phyloP scores from a whole-genome alignment of 2,113 vertebrate genomes.

The Neolamprologus sp. region DNA sequence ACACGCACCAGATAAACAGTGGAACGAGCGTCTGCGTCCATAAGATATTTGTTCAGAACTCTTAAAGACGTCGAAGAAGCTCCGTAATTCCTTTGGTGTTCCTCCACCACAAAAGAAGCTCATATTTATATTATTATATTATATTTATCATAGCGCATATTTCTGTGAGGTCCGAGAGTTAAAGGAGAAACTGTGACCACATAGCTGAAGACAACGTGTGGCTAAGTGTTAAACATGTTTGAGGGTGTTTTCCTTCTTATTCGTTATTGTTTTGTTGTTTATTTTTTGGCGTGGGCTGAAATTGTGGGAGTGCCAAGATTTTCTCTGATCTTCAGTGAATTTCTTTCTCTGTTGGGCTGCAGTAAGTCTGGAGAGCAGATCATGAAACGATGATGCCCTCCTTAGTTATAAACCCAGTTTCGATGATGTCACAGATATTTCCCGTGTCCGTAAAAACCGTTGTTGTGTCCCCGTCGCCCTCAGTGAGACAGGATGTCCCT shows the following conservation, averaged over 20 bases:
- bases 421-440: not conserved
- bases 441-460: fast-evolving
- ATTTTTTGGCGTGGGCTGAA: not conserved
- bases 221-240: fast-evolving
- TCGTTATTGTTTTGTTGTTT: not conserved
- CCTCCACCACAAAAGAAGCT: fast-evolving
- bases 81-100: not conserved
- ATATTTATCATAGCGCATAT: not conserved
- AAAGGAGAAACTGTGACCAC: not conserved
- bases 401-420: fast-evolving
- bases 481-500: constrained; percentile 88
- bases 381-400: not conserved
- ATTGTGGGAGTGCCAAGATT: not conserved
- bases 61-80: not conserved
- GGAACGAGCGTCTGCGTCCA: fast-evolving
- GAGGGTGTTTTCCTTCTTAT: not conserved
- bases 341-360: not conserved
- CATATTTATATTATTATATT: not conserved
- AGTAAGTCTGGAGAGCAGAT: not conserved
- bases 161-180: fast-evolving
- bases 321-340: not conserved
- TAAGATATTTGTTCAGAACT: not conserved
- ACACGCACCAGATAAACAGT: fast-evolving
- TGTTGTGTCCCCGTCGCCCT: not conserved
- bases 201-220: fast-evolving